Base-by-base conservation (phyloP, 2,888 invertebrate species). In the Branchellion lobata region DNA sequence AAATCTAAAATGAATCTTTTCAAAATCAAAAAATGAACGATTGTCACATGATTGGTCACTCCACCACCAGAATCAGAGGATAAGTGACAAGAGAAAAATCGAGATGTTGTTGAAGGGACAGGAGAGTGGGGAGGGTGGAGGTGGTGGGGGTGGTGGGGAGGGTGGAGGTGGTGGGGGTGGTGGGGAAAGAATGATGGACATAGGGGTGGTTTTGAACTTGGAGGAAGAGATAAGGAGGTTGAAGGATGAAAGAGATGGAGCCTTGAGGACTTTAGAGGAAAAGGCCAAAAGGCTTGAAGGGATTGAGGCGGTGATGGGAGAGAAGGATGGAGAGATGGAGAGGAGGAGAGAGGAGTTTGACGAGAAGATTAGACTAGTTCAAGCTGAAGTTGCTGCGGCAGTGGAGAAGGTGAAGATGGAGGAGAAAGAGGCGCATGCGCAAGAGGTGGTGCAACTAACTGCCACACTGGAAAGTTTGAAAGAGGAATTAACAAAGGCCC, bases 381-480 rank as follows among this genome's bases (percentile, higher is more conserved):
- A n/a, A n/a, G n/a, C n/a, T n/a, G n/a, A n/a, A n/a, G n/a, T n/a
- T n/a, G n/a, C n/a, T n/a, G n/a, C n/a, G n/a, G n/a, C n/a, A n/a
- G n/a, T n/a, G n/a, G n/a, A n/a, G n/a, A n/a, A n/a, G n/a, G n/a
- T 24, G 74, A 51, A 47, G 29, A 40, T 24, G 8, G 74, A 74
- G 51, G 24, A 40, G 33, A 73, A 24, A 34, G 73, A 36, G 1
- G 27, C 14, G 40, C 40, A 40, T 40, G 8, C 5, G 40, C 5
- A 14, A 40, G 40, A 40, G 40, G 14, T 40, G 40, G n/a, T n/a
- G n/a, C n/a, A n/a, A n/a, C n/a, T n/a, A n/a, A n/a, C n/a, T n/a
- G n/a, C n/a, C n/a, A n/a, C n/a, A n/a, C n/a, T n/a, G n/a, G 40
- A 24, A n/a, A 57, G 24, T 18, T 57, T 18, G 21, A n/a, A 57